Evolutionary conservation across 2,113 vertebrate species (phyloP).

Genomic region (Dolichallabes microphthalmus): DNA sequence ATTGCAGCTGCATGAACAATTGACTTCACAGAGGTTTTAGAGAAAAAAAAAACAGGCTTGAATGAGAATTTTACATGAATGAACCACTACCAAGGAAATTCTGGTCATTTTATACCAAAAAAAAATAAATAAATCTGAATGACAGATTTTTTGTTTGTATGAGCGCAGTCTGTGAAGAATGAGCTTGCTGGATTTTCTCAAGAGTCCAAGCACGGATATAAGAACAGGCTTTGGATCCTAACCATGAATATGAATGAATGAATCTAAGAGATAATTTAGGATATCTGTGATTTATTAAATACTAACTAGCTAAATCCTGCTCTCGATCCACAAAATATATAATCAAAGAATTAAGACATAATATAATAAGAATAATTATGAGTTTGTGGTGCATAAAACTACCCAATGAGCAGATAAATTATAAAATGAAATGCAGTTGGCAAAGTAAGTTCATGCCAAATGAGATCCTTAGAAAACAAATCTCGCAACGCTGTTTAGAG

Average conservation of each 20-base stretch:
- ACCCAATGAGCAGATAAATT: not conserved
- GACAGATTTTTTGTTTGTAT: not conserved
- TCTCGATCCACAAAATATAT: no score
- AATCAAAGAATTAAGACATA: no score
- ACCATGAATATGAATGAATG: not conserved
- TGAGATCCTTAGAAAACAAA: not conserved
- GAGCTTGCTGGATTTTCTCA: not conserved
- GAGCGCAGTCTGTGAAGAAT: not conserved
- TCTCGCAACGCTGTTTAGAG: not conserved
- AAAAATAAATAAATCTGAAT: not conserved
- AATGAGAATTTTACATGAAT: not conserved
- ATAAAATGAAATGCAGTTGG: not conserved
- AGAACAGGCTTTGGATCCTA: not conserved
- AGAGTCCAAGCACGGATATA: not conserved
- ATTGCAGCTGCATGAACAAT: conserved; percentile 1
- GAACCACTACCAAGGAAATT: not conserved
- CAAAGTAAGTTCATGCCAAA: not conserved
- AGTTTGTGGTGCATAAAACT: not conserved
- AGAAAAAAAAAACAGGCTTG: conserved; percentile 63
- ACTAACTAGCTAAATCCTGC: no score
- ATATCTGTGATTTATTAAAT: no score
- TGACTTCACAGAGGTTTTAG: conserved; percentile 32
- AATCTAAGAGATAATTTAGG: not conserved
- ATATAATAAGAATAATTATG: not conserved
- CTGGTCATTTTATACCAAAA: not conserved